phyloP scores from a whole-genome alignment of 2,888 invertebrate genomes.

The Chelonus formosanus region DNA sequence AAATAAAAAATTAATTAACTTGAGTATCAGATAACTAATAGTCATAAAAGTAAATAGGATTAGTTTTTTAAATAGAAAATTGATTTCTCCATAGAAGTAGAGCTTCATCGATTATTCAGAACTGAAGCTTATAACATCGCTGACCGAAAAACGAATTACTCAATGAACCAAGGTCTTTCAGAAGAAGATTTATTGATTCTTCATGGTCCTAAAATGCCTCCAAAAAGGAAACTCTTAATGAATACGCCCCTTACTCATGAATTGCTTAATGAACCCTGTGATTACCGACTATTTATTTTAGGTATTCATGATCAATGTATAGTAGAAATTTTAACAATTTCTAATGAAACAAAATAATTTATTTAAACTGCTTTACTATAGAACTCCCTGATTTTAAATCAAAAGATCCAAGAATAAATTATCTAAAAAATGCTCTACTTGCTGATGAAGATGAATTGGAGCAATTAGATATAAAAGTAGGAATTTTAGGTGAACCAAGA shows the following conservation, averaged over 20 bases:
- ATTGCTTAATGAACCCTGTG: slow-evolving; percentile 69
- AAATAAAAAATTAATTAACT: slow-evolving; percentile 1
- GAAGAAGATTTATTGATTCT: slow-evolving; percentile 69
- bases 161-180: slow-evolving; percentile 60
- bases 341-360: not conserved
- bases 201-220: slow-evolving; percentile 67
- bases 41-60: too few relatives aligned
- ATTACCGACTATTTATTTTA: slow-evolving; percentile 70
- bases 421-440: slow-evolving; percentile 68
- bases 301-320: slow-evolving; percentile 43
- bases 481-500: slow-evolving; percentile 71
- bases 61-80: too few relatives aligned
- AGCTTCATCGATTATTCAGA: slow-evolving; percentile 71
- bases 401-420: slow-evolving; percentile 65
- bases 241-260: slow-evolving; percentile 71
- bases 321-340: not conserved
- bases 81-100: slow-evolving; percentile 66
- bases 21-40: slow-evolving; percentile 18
- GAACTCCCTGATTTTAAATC: slow-evolving; percentile 63
- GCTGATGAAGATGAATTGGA: slow-evolving; percentile 69
- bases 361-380: slow-evolving; percentile 24
- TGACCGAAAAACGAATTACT: slow-evolving; percentile 60
- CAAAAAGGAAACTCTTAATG: slow-evolving; percentile 69
- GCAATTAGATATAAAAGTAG: slow-evolving; percentile 67
- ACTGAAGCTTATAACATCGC: slow-evolving; percentile 71